Base-by-base conservation (phyloP, 2,113 vertebrate genomes). In the Chaetodon auriga region DNA sequence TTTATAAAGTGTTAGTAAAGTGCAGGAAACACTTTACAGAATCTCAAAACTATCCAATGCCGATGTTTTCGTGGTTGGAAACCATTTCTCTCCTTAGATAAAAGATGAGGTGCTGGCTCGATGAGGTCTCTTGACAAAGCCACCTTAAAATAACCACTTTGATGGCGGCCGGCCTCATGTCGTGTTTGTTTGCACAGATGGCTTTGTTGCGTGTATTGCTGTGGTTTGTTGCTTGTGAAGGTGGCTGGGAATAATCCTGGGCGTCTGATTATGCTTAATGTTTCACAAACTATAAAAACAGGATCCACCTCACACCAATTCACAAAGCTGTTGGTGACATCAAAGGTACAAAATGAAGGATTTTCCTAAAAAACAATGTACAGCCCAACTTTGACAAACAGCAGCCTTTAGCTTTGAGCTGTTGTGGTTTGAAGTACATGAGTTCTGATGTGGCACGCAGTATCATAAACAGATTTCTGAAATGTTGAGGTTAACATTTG, bases 121-220 rank as follows among this genome's bases (percentile, higher is more conserved):
- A 12, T 64, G 46, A 70, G 46, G 38, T 75, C 61, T 69, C 46
- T 2, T 25, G 16, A 70, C 55, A 13, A 74, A 79, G 58, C 78
- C 38, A 46, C 61, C 77, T 84, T 45, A 21, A 63, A 81, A 85
- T 76, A 86, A 74, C 16, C 62, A 41, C 74, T 86, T 82, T 85
- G 80, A 68, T 79, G 25, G 55, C 23, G 13, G 68, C 65, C 21
- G 18, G 30, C 46, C 66, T 46, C 6, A 0, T 6, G 61, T 71
- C 36, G n/a, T 66, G 68, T 70, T 82, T 79, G 68, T 65, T 61
- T 81, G 66, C 80, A 65, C 75, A 69, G 77, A 48, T 81, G 65
- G 46, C 78, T 78, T 75, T 68, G 80, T 79, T 85, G 35, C 72
- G 49, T 43, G 64, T 51, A 15, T 74, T 46, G 35, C 41, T 43